Base-by-base conservation (phyloP, 2,797 vertebrate species). In the Galaxias olidus region DNA sequence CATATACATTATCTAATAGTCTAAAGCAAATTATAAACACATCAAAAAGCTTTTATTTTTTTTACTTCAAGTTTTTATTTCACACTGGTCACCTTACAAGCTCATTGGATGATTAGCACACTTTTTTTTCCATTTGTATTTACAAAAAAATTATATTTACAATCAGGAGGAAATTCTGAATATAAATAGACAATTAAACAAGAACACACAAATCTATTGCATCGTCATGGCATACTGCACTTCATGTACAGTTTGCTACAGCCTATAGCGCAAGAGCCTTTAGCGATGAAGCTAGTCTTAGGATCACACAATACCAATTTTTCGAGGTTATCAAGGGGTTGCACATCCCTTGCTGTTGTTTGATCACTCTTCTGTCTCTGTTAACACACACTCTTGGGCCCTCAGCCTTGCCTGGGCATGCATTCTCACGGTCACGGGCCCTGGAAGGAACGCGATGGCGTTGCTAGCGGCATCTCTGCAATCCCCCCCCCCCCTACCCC, bases 121-220 rank as follows among this genome's bases (percentile, higher is more conserved):
- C 71, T 55, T 59, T 4, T 17, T 66, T 77, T 73, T 53, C 72
- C 66, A 75, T 79, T 57, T 66, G 15, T 68, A 62, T 68, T 66
- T 65, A 79, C 80, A 91, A 90, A 91, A 90, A 90, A 90, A 89
- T 86, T 87, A 84, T 85, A 88, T 90, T 87, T 88, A 81, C 71
- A 76, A 81, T 56, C 67, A 77, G 72, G 79, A 75, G 66, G 50
- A 65, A 60, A 71, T 61, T 86, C 81, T 76, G 62, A 68, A 87
- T 92, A 92, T 93, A 93, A 93, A 93, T 92, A 92, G 72, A 81
- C 83, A 77, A 69, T 60, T 56, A 47, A 56, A 81, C 71, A 74
- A 66, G 56, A 56, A 75, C 74, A 75, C 75, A 67, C 61, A 30
- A 30, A 30, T 30, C 30, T 2, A 30, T 30, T 30, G 30, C 30